These are phyloP conservation scores for Babylonia areolata DNA, from an alignment of 1,140 invertebrate genomes.

Conservation along the genomic window DNA sequence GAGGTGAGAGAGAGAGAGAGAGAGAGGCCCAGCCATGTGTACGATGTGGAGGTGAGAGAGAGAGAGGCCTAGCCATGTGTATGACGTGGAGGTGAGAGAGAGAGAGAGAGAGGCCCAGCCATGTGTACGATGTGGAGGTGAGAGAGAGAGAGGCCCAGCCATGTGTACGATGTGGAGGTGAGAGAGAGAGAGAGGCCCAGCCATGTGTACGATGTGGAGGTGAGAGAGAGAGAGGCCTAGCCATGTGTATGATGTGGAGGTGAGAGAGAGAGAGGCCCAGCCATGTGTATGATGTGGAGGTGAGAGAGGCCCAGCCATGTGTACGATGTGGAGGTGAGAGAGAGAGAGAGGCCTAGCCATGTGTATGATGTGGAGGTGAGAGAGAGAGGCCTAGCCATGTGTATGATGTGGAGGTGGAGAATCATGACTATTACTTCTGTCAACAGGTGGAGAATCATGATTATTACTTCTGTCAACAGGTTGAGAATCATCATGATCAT, in stretches of 20 bases:
- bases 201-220: background rate
- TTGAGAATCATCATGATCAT: conserved; percentile 80
- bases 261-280: no score
- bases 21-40: no score
- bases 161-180: background rate
- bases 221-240: background rate
- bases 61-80: background rate
- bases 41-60: background rate
- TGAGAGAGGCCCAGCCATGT: background rate
- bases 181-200: background rate
- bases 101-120: background rate
- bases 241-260: background rate
- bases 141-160: background rate
- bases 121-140: background rate
- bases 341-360: background rate
- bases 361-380: background rate
- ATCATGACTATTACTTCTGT: background rate
- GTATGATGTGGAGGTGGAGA: no score
- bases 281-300: no score
- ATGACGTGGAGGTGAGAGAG: background rate
- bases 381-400: no score
- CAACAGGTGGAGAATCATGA: background rate
- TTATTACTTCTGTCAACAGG: conserved; percentile 56
- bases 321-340: background rate
- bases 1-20: background rate